Evolutionary conservation across 2,797 vertebrate species (phyloP).

Genomic region (Spondyliosoma cantharus): DNA sequence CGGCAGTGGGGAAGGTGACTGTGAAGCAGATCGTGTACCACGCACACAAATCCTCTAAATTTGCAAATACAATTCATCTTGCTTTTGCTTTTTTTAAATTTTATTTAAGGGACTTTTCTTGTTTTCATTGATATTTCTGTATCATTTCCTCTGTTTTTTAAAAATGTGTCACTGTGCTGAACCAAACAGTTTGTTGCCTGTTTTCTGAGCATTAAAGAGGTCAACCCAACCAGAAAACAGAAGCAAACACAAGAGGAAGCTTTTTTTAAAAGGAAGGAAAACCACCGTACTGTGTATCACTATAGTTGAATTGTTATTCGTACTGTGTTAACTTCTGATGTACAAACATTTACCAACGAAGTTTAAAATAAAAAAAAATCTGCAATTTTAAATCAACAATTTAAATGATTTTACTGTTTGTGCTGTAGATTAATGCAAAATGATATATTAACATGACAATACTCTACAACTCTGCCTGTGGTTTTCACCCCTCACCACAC

Average conservation of each 20-base stretch:
- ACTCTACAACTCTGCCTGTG: constrained; percentile 1
- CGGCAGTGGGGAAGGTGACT: neutral
- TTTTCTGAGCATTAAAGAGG: neutral
- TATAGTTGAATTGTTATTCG: neutral
- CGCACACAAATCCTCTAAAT: neutral
- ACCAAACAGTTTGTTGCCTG: neutral
- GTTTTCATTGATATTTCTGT: neutral
- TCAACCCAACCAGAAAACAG: neutral
- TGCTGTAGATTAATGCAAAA: constrained; percentile 9
- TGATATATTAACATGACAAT: neutral
- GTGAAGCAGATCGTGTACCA: neutral
- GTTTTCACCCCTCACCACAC: neutral
- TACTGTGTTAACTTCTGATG: neutral
- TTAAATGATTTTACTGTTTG: neutral
- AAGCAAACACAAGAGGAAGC: neutral
- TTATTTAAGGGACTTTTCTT: neutral
- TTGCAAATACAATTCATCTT: neutral
- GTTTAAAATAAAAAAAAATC: neutral
- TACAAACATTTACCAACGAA: neutral
- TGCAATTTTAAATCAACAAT: neutral
- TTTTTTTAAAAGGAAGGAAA: neutral
- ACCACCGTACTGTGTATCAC: neutral
- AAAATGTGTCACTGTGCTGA: neutral
- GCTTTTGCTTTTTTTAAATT: neutral
- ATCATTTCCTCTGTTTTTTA: neutral